A percentile compares a stretch with the other conserved stretches of the same genome.
Evolutionary conservation across 1,140 invertebrate species (phyloP).

Genomic region (Heliconius hewitsoni): DNA sequence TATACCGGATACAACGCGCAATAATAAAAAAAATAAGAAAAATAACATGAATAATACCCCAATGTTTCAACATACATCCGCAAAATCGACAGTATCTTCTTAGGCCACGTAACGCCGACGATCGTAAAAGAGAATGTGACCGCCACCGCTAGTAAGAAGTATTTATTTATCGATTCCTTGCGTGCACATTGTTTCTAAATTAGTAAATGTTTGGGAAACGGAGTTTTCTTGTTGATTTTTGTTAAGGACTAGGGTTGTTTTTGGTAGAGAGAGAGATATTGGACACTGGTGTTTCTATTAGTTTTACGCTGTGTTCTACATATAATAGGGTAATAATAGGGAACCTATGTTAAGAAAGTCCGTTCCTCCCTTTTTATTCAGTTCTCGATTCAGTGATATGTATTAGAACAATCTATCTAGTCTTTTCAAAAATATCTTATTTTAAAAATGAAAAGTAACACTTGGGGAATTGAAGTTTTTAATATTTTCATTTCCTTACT

Average conservation of each 20-base stretch:
- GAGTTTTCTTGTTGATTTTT: neutral
- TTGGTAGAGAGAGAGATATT: no score
- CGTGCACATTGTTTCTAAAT: slow-evolving; percentile 38
- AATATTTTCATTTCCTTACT: no score
- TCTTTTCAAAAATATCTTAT: no score
- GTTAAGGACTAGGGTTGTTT: no score
- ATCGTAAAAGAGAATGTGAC: slow-evolving; percentile 77
- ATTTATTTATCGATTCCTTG: slow-evolving; percentile 61
- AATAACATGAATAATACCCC: neutral
- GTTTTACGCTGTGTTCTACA: neutral
- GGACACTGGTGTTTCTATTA: no score
- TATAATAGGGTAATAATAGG: neutral
- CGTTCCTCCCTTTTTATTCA: no score
- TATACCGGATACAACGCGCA: no score
- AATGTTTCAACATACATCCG: slow-evolving; percentile 11
- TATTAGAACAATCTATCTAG: no score
- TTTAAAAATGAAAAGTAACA: no score
- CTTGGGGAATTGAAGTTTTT: no score
- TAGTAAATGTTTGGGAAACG: neutral
- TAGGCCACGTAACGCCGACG: slow-evolving; percentile 67
- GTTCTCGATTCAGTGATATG: no score
- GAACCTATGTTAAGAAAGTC: neutral
- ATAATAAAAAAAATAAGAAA: neutral
- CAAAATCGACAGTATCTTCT: slow-evolving; percentile 64
- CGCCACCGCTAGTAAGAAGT: slow-evolving; percentile 46